Conservation (phyloP, 1,140 invertebrate species). For the Oryctes rhinoceros region DNA sequence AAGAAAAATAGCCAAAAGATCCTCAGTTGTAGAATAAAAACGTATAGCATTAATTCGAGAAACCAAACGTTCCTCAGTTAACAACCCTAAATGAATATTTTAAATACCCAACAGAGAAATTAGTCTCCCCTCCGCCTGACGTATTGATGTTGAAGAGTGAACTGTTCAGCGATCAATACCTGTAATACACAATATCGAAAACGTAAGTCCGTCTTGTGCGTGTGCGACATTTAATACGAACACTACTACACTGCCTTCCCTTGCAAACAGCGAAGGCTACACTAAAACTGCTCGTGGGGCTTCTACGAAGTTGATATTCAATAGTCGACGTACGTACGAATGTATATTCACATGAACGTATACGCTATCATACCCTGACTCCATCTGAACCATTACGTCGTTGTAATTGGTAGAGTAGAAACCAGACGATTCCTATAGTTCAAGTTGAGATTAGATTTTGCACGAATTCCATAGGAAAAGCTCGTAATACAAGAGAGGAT, state of each 20-base stretch:
- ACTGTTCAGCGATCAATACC: not conserved
- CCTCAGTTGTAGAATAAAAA: too few species aligned
- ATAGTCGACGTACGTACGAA: not conserved
- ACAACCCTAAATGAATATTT: not conserved
- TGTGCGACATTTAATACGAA: not conserved
- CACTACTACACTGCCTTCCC: not conserved
- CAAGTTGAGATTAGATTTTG: not conserved
- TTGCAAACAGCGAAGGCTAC: not conserved
- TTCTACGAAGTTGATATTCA: not conserved
- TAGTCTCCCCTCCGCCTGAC: not conserved
- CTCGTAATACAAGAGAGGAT: not conserved
- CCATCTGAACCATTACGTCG: not conserved
- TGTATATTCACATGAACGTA: not conserved
- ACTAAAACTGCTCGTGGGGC: not conserved
- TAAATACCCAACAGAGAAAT: not conserved
- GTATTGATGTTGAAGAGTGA: not conserved
- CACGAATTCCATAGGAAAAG: not conserved
- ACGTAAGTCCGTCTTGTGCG: conserved; percentile 1
- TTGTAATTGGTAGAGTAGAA: not conserved
- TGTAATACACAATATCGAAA: not conserved
- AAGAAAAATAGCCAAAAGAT: too few species aligned
- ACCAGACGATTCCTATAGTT: not conserved
- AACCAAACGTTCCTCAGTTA: too few species aligned
- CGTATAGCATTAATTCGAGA: too few species aligned
- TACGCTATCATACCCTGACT: not conserved